Base-by-base conservation (phyloP, 2,888 invertebrate genomes). In the Penaeus monodon region DNA sequence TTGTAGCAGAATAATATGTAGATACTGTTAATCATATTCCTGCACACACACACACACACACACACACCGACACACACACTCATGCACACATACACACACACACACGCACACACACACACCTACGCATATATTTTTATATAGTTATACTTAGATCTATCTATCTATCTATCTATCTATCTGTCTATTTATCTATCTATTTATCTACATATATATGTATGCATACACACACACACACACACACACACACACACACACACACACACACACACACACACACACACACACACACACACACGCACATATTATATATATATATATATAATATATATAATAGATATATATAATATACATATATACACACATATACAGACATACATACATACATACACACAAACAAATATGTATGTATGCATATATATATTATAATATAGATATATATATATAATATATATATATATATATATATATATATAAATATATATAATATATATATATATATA, bases 81-180 rank as follows among this genome's bases (percentile, higher is more conserved):
- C 22, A 77, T 77, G 49, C 1, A 77, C 49, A 44, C 49, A 77
- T 77, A 77, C 49, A 77, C 49, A 77, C 22, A 77, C 49, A 77
- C 49, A 49, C 49, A 77, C 49, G 49, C 22, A 77, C 49, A 77
- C 49, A 77, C 49, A 44, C 49, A 77, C 49, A 44, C 49, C 10
- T 77, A 77, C 73, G 44, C 73, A 70, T 82, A 82, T 82, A 73
- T 70, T 44, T 82, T 49, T 70, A 66, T 82, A 73, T 84, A 78
- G 78, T 64, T 78, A 84, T 84, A 78, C 66, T 78, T 84, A 12
- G 78, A 84, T 78, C 78, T 78, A 78, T 84, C 66, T 78, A 78
- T 65, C 76, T 83, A 83, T 76, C 76, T 84, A 66, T 66, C 78
- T 84, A 78, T 84, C 77, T 78, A 84, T 84, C 77, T 84, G 78